These are phyloP conservation scores for Pangasius larnaudii DNA, from an alignment of 2,797 vertebrate genomes.

Conservation along the genomic window DNA sequence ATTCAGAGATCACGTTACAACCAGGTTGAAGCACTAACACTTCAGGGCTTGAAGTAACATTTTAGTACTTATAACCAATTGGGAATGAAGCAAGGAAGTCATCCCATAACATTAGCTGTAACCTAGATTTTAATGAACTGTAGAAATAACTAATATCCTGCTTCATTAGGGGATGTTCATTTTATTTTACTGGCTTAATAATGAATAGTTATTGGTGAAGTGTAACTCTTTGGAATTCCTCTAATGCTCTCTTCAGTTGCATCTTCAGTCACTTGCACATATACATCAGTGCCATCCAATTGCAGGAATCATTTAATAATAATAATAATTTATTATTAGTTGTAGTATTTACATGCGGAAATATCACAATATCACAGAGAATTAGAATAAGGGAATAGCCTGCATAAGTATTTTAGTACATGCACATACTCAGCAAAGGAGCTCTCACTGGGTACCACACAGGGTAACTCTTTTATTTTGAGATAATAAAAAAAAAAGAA, in stretches of 20 bases:
- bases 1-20: slow-evolving; percentile 4
- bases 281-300: background rate
- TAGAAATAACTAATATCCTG: slow-evolving; percentile 76
- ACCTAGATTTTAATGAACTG: slow-evolving; percentile 69
- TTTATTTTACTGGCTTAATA: slow-evolving; percentile 78
- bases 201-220: slow-evolving; percentile 78
- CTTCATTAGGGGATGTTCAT: slow-evolving; percentile 70
- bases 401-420: background rate
- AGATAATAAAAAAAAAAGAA: background rate
- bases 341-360: background rate
- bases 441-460: background rate
- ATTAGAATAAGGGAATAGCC: too few relatives aligned
- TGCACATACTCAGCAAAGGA: background rate
- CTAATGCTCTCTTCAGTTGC: background rate
- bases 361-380: background rate
- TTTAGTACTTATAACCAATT: slow-evolving; percentile 14
- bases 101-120: slow-evolving; percentile 71
- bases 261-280: slow-evolving; percentile 6
- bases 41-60: background rate
- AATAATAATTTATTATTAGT: background rate
- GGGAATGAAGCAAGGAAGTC: slow-evolving; percentile 34
- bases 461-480: too few relatives aligned
- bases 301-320: background rate
- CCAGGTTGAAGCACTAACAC: slow-evolving; percentile 15
- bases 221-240: slow-evolving; percentile 52